These are phyloP conservation scores for Drosophila nigricruria DNA, from an alignment of 2,888 invertebrate genomes.

Conservation along the genomic window DNA sequence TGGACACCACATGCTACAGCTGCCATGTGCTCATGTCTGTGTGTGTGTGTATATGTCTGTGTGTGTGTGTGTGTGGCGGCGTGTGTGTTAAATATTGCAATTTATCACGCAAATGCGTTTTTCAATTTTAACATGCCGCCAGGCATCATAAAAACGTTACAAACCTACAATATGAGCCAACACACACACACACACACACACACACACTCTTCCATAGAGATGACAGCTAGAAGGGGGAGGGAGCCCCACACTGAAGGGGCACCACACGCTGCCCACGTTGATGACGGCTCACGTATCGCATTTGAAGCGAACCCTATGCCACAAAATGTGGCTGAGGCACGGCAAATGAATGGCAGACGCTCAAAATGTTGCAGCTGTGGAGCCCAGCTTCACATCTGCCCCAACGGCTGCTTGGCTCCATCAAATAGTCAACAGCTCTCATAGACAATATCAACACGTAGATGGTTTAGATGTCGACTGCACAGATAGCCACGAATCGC, in stretches of 20 bases:
- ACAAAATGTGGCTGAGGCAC: constrained; percentile 16
- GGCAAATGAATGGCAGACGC: constrained; percentile 30
- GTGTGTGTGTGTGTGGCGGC: constrained; percentile 41
- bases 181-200: constrained; percentile 41
- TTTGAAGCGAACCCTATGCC: constrained; percentile 16
- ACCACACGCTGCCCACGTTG: constrained; percentile 57
- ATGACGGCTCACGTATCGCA: constrained; percentile 61
- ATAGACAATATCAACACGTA: constrained; percentile 15
- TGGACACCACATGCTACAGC: constrained; percentile 78
- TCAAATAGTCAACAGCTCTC: constrained; percentile 8
- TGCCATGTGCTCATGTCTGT: constrained; percentile 60
- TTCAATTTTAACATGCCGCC: constrained; percentile 85
- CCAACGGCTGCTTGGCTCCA: constrained; percentile 21
- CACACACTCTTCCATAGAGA: constrained; percentile 1
- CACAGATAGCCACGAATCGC: constrained; percentile 3
- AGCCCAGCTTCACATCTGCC: constrained; percentile 6
- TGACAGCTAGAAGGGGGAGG: constrained; percentile 12
- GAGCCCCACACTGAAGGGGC: constrained; percentile 32
- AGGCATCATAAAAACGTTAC: constrained; percentile 84
- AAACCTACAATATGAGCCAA: constrained; percentile 77
- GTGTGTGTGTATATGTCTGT: constrained; percentile 18
- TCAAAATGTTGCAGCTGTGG: constrained; percentile 17
- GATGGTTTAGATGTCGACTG: constrained; percentile 1
- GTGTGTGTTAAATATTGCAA: constrained; percentile 85
- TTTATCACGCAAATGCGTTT: constrained; percentile 86